Conservation (phyloP, 2,888 invertebrate species). For the Scaeva pyrastri region DNA sequence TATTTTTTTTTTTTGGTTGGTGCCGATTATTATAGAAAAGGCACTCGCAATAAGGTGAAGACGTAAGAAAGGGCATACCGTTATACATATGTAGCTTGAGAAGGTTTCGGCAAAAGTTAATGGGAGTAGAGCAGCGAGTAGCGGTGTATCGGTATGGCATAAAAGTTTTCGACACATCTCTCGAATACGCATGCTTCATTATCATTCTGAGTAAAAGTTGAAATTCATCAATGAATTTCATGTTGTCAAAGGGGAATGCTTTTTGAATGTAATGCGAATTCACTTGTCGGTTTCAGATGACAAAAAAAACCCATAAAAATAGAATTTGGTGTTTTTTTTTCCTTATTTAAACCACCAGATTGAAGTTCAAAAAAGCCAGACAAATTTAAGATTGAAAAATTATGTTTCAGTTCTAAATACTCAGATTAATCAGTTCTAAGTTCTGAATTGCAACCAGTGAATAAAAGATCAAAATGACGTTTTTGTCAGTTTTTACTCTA, state of each 20-base stretch:
- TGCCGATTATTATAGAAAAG: conserved; percentile 14
- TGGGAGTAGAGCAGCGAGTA: conserved; percentile 20
- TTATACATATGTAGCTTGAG: conserved; percentile 11
- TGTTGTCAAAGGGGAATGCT: conserved; percentile 11
- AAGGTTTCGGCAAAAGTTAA: conserved; percentile 43
- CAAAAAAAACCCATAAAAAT: no score
- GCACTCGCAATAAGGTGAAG: conserved; percentile 17
- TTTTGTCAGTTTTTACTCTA: no score
- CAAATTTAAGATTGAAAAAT: no score
- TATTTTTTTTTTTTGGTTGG: conserved; percentile 28
- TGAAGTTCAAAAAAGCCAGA: no score
- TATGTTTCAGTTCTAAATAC: no score
- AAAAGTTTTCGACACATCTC: conserved; percentile 39
- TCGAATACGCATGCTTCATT: conserved; percentile 47
- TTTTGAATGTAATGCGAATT: conserved; percentile 1
- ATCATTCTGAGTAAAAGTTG: conserved; percentile 48
- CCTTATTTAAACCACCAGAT: no score
- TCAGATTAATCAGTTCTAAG: no score
- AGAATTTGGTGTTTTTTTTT: no score
- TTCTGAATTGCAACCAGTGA: no score
- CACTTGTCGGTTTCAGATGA: conserved; percentile 32
- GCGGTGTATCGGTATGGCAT: neutral
- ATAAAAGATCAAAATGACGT: no score
- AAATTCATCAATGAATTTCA: conserved; percentile 71
- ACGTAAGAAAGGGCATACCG: conserved; percentile 7